Evolutionary conservation across 2,888 invertebrate genomes (phyloP), one percentile per base, ranked within the genome.

Genomic region (Andrena haemorrhoa): DNA sequence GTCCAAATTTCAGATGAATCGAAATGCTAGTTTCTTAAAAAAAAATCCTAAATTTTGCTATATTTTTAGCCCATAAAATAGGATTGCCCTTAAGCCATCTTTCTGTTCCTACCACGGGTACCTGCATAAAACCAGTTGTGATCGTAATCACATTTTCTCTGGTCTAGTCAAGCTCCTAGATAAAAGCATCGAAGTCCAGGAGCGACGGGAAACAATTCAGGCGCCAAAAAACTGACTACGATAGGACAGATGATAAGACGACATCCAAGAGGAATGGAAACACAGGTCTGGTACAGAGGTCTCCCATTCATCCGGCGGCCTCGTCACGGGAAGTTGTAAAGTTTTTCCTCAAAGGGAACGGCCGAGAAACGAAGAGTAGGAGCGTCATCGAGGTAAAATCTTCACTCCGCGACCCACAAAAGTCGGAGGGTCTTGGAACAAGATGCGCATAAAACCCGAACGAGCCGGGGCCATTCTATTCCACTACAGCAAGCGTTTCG

Each of bases 271-370:
- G 49, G n/a, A 64, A 20, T 12, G 58, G 33, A 65, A 64, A 53
- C 53, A 10, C 16, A 2, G 33, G 33, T 33, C 8, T 33, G 33
- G 51, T 60, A 23, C 53, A 35, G 49, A 23, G 23, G 23, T 68
- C 58, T 71, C 61, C 68, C 70, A 68, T 82, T 80, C 72, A 47
- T 16, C 3, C 31, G 12, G 47, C 41, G 47, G 47, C 66, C 41
- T 56, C n/a, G 75, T 68, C 58, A 58, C 49, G 7, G 12, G 26
- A 56, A 58, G 68, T 58, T 81, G 41, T 33, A 31, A 82, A 82
- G 75, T 80, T 77, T 61, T 60, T 7, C 16, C 49, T 49, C 35
- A 66, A 73, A 77, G 51, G 26, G n/a, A 7, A 47, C 12, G 35
- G 23, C 58, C 8, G 64, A 65, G 60, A 69, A 65, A 41, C 23